Evolutionary conservation across 2,113 vertebrate genomes (phyloP), one percentile per base, ranked within the genome.

Genomic region (Tetrax tetrax): DNA sequence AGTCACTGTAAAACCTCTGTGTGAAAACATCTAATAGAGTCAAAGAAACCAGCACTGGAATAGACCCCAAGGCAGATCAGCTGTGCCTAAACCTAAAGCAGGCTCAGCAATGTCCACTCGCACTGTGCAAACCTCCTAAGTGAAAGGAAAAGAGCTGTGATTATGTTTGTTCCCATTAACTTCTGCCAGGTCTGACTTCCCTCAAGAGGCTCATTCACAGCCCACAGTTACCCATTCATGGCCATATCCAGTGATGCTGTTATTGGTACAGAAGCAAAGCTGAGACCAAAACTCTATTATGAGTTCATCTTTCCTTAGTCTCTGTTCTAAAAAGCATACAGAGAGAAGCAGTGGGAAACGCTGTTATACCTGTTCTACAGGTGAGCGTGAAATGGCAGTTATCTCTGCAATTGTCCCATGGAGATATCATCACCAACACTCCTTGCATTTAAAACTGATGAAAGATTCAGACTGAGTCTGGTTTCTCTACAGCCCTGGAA

Each of bases 21-120:
- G 79, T 90, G 87, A 97, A 96, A 97, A 91, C 51, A 83, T 78
- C 83, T 81, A 71, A 75, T 14, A 68, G 43, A 68, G 17, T 87
- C 65, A 91, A 93, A 94, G 83, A 75, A 94, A 60, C 33, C 41
- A 64, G 74, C 38, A 48, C 45, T 72, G 63, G 22, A 84, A 91
- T 9, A 89, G 65, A 94, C 72, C 56, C 31, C 83, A 78, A 70
- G 87, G 80, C 72, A 84, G 53, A 87, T 72, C 72, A 89, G 69
- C 72, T 82, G 47, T 63, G 14, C 27, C 69, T 81, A 64, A 87
- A 87, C 51, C 51, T 29, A 68, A 96, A 76, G 24, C 56, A 89
- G 83, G 48, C 45, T 82, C 45, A 61, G 29, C 38, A 89, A 43
- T 0, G 0, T 27, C 75, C 48, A 28, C 29, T 48, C 64, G 85